Evolutionary conservation across 92 coral and sea anemone species (phyloP).

Genomic region (Parazoanthus darwini): DNA sequence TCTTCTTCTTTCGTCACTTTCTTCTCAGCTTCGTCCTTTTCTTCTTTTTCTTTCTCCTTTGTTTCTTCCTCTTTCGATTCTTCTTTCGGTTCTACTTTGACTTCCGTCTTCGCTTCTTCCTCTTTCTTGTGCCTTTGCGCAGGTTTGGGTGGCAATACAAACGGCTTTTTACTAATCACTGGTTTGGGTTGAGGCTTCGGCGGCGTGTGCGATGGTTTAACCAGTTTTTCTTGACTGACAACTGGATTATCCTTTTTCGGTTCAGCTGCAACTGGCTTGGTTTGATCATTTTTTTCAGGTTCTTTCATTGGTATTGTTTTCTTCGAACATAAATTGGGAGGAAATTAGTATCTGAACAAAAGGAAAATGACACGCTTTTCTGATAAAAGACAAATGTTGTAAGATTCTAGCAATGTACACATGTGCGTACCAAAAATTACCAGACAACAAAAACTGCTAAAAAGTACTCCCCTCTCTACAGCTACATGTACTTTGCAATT

Average conservation of each 20-base stretch:
- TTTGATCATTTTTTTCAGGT: conserved; percentile 8
- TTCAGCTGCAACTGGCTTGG: conserved; percentile 18
- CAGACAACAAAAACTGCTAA: not conserved
- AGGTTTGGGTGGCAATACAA: conserved; percentile 15
- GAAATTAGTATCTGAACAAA: not conserved
- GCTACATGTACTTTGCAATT: too few species aligned
- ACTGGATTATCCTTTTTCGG: conserved; percentile 7
- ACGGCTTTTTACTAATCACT: conserved; percentile 24
- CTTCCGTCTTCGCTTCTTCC: conserved; percentile 32
- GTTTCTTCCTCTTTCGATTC: not conserved
- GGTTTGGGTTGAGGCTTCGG: conserved; percentile 43
- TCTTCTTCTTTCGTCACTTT: conserved; percentile 27
- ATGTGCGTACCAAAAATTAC: not conserved
- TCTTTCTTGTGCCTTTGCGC: conserved; percentile 42
- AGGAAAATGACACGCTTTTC: not conserved
- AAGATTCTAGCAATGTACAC: not conserved
- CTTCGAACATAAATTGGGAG: not conserved
- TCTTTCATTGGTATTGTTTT: conserved; percentile 35
- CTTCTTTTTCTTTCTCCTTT: conserved; percentile 41
- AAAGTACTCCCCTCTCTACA: too few species aligned
- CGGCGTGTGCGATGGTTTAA: conserved; percentile 29
- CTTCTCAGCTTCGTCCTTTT: conserved; percentile 22
- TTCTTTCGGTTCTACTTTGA: conserved; percentile 22
- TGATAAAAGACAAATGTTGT: not conserved
- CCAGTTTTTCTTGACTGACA: conserved; percentile 16